Evolutionary conservation across 2,797 vertebrate species (phyloP).

Genomic region (Chelmon rostratus): DNA sequence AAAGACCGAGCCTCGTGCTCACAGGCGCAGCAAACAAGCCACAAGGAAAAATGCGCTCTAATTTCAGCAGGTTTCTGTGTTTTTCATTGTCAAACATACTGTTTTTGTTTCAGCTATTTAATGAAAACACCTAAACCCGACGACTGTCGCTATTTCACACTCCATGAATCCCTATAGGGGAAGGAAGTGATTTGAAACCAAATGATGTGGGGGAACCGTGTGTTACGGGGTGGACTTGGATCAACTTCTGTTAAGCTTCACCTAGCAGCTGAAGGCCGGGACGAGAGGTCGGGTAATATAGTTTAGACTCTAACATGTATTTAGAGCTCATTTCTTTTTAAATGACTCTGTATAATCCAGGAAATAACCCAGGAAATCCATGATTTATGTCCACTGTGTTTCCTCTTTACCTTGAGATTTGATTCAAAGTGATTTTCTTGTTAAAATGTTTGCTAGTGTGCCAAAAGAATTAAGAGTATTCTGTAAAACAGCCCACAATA

Average conservation of each 20-base stretch:
- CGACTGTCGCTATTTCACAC: neutral
- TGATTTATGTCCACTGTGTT: neutral
- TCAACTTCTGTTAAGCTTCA: conserved; percentile 11
- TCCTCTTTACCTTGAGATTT: neutral
- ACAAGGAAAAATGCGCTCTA: conserved; percentile 21
- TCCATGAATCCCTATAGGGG: neutral
- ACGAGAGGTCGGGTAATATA: neutral
- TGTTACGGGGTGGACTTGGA: neutral
- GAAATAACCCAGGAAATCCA: neutral
- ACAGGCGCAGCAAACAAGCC: conserved; percentile 46
- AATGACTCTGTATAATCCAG: conserved; percentile 8
- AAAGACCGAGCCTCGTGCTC: conserved; percentile 56
- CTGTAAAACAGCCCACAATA: neutral
- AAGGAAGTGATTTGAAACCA: conserved; percentile 22
- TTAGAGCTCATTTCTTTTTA: neutral
- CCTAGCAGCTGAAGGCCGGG: conserved; percentile 2
- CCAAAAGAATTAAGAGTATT: neutral
- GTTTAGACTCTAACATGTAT: neutral
- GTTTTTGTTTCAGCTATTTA: conserved; percentile 21
- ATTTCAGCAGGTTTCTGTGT: conserved; percentile 19
- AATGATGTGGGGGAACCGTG: neutral
- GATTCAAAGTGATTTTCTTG: conserved; percentile 1
- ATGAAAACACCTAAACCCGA: conserved; percentile 30
- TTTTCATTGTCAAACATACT: conserved; percentile 25
- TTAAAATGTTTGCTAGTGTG: neutral